phyloP scores from a whole-genome alignment of 1,140 invertebrate species.

The Cydia strobilella region DNA sequence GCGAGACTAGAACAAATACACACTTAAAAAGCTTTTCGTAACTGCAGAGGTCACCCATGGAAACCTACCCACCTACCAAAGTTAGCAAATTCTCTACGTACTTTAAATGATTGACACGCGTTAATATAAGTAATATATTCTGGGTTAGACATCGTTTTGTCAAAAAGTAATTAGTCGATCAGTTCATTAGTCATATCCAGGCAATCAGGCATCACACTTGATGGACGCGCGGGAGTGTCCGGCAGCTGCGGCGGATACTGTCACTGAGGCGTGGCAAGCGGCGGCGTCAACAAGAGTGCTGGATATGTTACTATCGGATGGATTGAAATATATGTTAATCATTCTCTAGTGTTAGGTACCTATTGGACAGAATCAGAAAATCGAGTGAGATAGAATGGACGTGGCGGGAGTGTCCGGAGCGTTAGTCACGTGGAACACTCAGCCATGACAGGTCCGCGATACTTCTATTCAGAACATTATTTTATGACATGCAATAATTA shows the following conservation, averaged over 20 bases:
- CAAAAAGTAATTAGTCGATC: not conserved
- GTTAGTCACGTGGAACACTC: not conserved
- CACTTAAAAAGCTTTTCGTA: not conserved
- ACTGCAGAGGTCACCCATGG: not conserved
- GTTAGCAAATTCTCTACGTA: not conserved
- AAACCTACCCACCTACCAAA: not conserved
- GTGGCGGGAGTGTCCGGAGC: not conserved
- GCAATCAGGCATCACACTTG: not conserved
- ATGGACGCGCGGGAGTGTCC: constrained; percentile 6
- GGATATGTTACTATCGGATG: not conserved
- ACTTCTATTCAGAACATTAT: not conserved
- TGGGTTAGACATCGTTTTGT: not conserved
- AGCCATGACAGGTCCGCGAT: not conserved
- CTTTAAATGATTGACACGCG: not conserved
- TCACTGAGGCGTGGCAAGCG: not conserved
- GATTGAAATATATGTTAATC: too few species aligned
- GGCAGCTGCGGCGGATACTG: constrained; percentile 5
- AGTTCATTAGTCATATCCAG: constrained; percentile 8
- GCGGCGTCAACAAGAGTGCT: not conserved
- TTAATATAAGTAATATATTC: not conserved
- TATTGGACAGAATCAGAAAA: not conserved
- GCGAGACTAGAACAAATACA: not conserved
- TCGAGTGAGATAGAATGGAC: not conserved
- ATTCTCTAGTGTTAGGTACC: too few species aligned
- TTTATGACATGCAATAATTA: constrained; percentile 15